Evolutionary conservation across 2,888 invertebrate genomes (phyloP), one percentile per base, ranked within the genome.

Genomic region (Apeira syringaria): DNA sequence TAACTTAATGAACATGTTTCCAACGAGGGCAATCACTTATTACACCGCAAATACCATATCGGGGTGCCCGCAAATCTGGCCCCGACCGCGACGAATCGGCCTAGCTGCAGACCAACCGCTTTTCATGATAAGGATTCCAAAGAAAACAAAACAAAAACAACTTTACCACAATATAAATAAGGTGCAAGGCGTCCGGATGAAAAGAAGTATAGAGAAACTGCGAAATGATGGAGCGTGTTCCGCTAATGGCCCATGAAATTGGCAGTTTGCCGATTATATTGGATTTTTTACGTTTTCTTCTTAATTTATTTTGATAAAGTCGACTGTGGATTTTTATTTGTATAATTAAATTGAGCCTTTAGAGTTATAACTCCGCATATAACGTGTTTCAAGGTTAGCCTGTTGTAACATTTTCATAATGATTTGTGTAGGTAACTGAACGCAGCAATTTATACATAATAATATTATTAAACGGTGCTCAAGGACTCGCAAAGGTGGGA

Each of bases 171-270:
- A 7, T 5, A 0, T 0, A 0, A 0, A 30, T 58, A 64, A 53
- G 27, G 56, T 49, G 1, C 15, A 39, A 18, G 6, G 6, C 7
- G 7, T 20, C 36, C 27, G 11, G 25, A 2, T 18, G 13, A 17
- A 40, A 35, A 29, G 38, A 36, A 8, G 33, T 32, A 38, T 40
- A 43, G 44, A 50, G 51, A 52, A 55, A 62, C 45, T 61, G 61
- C 53, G 31, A 58, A 69, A 68, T 69, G 70, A 75, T 64, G 64
- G 64, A 65, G 69, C 74, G 68, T 68, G 70, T 76, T 68, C 47
- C 56, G 54, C 71, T 80, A 80, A 80, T 80, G 74, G 76, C 37
- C 68, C 79, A 64, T 80, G 79, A 80, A 80, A 80, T 80, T 77
- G 79, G 65, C 67, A 65, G 64, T 66, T 75, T 67, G 74, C 63